Evolutionary conservation across 2,113 vertebrate species (phyloP).

Genomic region (Lepus europaeus): DNA sequence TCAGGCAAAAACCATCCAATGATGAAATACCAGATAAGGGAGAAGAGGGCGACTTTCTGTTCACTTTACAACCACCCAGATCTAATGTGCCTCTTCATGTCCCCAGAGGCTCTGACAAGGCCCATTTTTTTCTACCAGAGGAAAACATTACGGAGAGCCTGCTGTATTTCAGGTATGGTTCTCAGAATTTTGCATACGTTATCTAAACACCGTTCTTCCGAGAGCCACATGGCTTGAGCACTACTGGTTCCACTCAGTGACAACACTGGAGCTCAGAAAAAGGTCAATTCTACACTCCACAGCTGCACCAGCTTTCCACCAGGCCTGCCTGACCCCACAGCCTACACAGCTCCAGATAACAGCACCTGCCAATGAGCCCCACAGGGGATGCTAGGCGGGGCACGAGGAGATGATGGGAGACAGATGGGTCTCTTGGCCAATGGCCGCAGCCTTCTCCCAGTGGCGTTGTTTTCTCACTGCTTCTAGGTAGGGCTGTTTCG

Average conservation of each 20-base stretch:
- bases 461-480: not conserved
- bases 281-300: not conserved
- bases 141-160: not conserved
- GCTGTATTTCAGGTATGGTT: not conserved
- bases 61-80: not conserved
- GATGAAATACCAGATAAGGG: not conserved
- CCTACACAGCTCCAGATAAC: not conserved
- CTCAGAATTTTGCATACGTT: not conserved
- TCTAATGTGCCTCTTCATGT: not conserved
- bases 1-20: not conserved
- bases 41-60: not conserved
- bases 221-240: too few relatives aligned
- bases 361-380: not conserved
- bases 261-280: not conserved
- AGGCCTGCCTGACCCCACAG: not conserved
- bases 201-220: not conserved
- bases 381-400: not conserved
- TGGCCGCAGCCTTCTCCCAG: not conserved
- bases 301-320: not conserved
- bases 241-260: not conserved
- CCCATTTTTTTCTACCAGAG: not conserved
- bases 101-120: not conserved
- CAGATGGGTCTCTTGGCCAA: not conserved
- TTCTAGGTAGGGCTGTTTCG: not conserved
- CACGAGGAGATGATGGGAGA: too few relatives aligned